Evolutionary conservation across 2,888 invertebrate species (phyloP), one percentile per base, ranked within the genome.

Genomic region (Scotopteryx bipunctaria): DNA sequence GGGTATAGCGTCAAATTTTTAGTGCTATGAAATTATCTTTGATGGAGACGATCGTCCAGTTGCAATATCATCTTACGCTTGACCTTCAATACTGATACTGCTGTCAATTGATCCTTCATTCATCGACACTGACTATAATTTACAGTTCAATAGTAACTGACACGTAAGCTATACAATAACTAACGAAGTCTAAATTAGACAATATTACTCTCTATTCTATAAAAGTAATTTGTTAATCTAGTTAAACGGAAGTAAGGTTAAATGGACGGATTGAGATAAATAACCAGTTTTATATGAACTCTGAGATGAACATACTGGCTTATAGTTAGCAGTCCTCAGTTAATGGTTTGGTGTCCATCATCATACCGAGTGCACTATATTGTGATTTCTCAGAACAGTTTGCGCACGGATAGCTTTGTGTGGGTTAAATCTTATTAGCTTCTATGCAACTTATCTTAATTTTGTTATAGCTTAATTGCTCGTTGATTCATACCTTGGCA

Each of bases 1-100:
- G 66, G 66, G 65, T 64, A 66, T 68, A 84, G 86, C 79, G 76
- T 87, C 86, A 80, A 86, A 87, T 89, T 86, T n/a, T 85, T 84
- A 77, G 79, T 84, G 81, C 78, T 66, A 74, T 81, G 77, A 37
- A 77, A 77, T 72, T 76, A 67, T 71, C 69, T 73, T 71, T 71
- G 69, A 71, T 71, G 68, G 66, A 70, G 60, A 67, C 68, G 67
- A 66, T 64, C 69, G 71, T 81, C 75, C 59, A 56, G 72, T 84
- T 78, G 72, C 78, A 61, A 65, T 78, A 71, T 88, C 82, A 78
- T 74, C 74, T 87, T 84, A 74, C 84, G 66, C 57, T 59, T 67
- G 76, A 74, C 81, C 83, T 84, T 86, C 73, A 61, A 46, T 46
- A 23, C 36, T 50, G 29, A 52, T 48, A 52, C 50, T 47, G 17